Evolutionary conservation across 30 jellyfish, hydroid and myxozoan genomes (phyloP).

Genomic region (Pseudorhiza aurosa): DNA sequence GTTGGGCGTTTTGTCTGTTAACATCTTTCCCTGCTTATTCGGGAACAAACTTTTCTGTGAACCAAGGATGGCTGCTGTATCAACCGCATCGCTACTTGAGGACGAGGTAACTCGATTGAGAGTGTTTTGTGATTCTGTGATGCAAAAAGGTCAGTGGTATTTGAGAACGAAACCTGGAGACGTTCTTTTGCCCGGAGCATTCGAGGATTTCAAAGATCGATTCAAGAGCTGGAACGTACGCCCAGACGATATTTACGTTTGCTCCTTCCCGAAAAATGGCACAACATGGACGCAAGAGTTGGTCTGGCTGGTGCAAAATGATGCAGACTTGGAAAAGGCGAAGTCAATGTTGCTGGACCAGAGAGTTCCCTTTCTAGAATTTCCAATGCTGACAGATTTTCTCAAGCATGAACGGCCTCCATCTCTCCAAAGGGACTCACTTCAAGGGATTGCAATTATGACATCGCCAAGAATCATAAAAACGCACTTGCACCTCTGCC

Average conservation of each 20-base stretch:
- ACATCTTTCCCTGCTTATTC: no score
- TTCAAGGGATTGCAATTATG: not conserved
- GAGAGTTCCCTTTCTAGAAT: not conserved
- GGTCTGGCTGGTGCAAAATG: not conserved
- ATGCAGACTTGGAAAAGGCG: not conserved
- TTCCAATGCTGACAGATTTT: not conserved
- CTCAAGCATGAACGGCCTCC: not conserved
- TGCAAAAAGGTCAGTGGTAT: not conserved
- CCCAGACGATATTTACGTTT: slow-evolving; percentile 1
- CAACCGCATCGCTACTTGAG: not conserved
- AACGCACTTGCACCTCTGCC: slow-evolving; percentile 16
- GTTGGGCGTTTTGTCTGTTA: no score
- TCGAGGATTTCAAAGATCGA: not conserved
- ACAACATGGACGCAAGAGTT: slow-evolving; percentile 15
- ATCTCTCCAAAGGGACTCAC: not conserved
- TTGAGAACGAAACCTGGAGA: not conserved
- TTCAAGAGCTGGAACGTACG: not conserved
- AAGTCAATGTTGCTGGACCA: not conserved
- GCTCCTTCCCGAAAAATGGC: not conserved
- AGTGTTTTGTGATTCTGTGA: not conserved
- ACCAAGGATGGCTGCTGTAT: not conserved
- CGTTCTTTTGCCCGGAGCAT: not conserved
- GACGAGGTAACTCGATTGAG: not conserved
- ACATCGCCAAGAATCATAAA: slow-evolving; percentile 24
- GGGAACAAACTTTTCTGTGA: no score